Percentiles rank a stretch among this genome's conserved stretches.
Evolutionary conservation across 1,140 invertebrate genomes (phyloP).

Genomic region (Cherax destructor): DNA sequence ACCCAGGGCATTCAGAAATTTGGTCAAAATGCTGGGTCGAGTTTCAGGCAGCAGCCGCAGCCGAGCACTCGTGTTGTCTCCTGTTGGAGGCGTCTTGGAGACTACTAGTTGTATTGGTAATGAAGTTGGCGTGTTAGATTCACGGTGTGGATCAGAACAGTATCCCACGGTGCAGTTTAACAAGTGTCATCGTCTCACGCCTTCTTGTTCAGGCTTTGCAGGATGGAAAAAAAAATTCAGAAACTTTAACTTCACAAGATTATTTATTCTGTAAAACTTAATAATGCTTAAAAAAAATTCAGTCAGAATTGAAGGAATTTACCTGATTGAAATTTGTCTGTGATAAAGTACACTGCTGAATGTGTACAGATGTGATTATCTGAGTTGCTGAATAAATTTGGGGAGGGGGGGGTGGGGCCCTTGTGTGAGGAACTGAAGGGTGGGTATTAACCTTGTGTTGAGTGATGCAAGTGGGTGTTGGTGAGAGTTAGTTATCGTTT

Average conservation of each 20-base stretch:
- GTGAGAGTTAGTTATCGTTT: neutral
- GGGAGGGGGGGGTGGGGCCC: neutral
- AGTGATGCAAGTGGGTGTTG: neutral
- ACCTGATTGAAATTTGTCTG: neutral
- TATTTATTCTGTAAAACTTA: neutral
- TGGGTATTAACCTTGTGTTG: neutral
- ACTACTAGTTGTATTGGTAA: neutral
- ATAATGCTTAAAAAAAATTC: neutral
- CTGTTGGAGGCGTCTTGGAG: neutral
- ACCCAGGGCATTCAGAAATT: neutral
- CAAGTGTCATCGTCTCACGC: neutral
- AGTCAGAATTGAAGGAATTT: neutral
- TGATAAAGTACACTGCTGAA: neutral
- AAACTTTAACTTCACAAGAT: neutral
- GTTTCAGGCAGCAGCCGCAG: neutral
- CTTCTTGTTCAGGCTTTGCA: neutral
- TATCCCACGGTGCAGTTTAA: neutral
- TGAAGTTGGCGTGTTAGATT: neutral
- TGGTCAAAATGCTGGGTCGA: neutral
- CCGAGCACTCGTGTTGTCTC: neutral
- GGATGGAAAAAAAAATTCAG: neutral
- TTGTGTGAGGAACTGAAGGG: neutral
- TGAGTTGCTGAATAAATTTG: neutral
- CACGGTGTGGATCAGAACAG: neutral
- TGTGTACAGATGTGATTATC: constrained; percentile 9